Percentiles rank a stretch among this genome's conserved stretches.
phyloP scores from a whole-genome alignment of 2,113 vertebrate genomes.

The Camelus dromedarius region DNA sequence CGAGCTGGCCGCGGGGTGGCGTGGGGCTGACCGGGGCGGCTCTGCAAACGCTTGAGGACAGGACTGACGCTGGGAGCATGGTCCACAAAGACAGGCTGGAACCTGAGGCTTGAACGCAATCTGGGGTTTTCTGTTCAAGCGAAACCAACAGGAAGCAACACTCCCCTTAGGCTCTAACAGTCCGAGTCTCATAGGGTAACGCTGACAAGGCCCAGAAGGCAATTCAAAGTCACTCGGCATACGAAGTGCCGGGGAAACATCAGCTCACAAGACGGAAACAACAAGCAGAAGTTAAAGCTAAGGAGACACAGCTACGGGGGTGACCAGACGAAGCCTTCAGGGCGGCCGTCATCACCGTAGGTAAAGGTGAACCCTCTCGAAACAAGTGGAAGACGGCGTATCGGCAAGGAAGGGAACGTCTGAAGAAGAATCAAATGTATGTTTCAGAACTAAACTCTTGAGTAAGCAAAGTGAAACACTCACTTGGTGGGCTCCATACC shows the following conservation, averaged over 20 bases:
- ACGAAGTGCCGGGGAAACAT: accelerated
- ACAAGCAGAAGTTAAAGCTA: too few relatives aligned
- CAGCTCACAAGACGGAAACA: too few relatives aligned
- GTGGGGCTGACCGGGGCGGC: too few relatives aligned
- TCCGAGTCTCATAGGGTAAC: background rate
- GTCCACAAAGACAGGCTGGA: background rate
- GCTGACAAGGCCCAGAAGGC: too few relatives aligned
- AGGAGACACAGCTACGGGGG: accelerated
- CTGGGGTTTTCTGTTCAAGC: accelerated
- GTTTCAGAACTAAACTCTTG: background rate
- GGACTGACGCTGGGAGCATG: too few relatives aligned
- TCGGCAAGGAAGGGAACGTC: accelerated
- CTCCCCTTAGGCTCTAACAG: background rate
- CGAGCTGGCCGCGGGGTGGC: too few relatives aligned
- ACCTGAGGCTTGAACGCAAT: too few relatives aligned
- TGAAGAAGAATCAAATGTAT: too few relatives aligned
- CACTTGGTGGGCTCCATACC: accelerated
- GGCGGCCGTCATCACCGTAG: accelerated
- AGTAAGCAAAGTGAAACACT: too few relatives aligned
- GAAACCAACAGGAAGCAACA: background rate
- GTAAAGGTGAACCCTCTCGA: accelerated
- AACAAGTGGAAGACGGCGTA: accelerated
- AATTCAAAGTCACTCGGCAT: too few relatives aligned
- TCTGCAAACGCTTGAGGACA: background rate
- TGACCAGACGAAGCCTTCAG: accelerated